These are phyloP conservation scores for Regulus satrapa DNA, from an alignment of 2,113 vertebrate species.

Conservation along the genomic window DNA sequence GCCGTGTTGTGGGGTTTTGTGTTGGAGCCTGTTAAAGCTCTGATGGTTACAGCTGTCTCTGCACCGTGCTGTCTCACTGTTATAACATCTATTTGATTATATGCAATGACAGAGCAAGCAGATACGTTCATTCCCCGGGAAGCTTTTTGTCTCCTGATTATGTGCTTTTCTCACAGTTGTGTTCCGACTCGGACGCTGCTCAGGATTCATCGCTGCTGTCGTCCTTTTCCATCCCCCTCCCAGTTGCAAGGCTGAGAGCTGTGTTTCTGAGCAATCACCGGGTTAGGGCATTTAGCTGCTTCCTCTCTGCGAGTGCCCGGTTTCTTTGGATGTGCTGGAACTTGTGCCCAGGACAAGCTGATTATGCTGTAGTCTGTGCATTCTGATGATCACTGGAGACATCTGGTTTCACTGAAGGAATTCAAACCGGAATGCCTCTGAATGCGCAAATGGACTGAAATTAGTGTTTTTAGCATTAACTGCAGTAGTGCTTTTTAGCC, in stretches of 20 bases:
- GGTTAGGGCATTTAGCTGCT: not conserved
- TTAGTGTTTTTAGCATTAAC: not conserved
- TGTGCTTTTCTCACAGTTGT: not conserved
- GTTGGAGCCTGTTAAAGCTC: slow-evolving; percentile 10
- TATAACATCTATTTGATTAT: not conserved
- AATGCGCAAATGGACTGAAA: not conserved
- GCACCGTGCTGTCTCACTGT: not conserved
- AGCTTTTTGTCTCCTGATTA: not conserved
- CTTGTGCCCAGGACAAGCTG: not conserved
- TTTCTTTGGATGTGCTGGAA: not conserved
- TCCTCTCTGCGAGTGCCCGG: not conserved
- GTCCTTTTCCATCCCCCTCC: not conserved
- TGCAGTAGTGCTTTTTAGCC: not conserved
- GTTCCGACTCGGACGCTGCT: not conserved
- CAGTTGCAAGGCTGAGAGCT: fast-evolving
- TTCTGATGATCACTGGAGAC: not conserved
- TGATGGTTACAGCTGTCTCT: slow-evolving; percentile 12
- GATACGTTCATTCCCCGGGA: not conserved
- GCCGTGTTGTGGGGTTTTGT: not conserved
- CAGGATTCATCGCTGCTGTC: not conserved
- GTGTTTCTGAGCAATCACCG: not conserved
- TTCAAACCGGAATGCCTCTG: not conserved
- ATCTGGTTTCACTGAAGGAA: slow-evolving; percentile 2
- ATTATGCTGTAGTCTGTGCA: not conserved
- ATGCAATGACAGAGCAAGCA: not conserved